A percentile compares a stretch with the other conserved stretches of the same genome.
These are phyloP conservation scores for Chelon labrosus DNA, from an alignment of 2,797 vertebrate genomes.

Conservation along the genomic window DNA sequence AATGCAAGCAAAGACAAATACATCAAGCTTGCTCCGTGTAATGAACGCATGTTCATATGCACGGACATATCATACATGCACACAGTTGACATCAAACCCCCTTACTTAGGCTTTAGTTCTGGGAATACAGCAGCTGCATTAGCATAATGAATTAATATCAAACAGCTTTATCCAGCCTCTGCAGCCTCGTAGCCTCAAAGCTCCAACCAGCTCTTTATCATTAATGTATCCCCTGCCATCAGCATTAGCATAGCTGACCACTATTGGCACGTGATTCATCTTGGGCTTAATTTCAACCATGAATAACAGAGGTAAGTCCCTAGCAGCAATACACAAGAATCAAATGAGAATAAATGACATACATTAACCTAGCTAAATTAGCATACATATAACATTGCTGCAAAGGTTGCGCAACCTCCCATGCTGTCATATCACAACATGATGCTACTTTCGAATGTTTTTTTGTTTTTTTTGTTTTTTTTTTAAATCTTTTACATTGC, in stretches of 20 bases:
- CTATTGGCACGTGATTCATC: slow-evolving; percentile 31
- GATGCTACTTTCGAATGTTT: too few species aligned
- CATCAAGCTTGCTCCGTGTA: neutral
- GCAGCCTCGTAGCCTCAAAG: slow-evolving; percentile 45
- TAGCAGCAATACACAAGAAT: neutral
- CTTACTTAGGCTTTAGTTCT: slow-evolving; percentile 23
- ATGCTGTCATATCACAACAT: too few species aligned
- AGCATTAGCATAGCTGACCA: slow-evolving; percentile 53
- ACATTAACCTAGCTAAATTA: neutral
- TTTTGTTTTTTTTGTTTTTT: too few species aligned
- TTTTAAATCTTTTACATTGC: too few species aligned
- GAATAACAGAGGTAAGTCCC: slow-evolving; percentile 36
- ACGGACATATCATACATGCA: slow-evolving; percentile 13
- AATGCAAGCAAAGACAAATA: neutral
- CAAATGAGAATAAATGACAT: neutral
- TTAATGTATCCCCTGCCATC: slow-evolving; percentile 54
- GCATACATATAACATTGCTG: too few species aligned
- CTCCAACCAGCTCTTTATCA: slow-evolving; percentile 50
- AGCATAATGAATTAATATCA: slow-evolving; percentile 69
- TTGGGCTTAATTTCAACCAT: slow-evolving; percentile 32
- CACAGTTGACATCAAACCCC: slow-evolving; percentile 27
- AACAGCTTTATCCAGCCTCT: slow-evolving; percentile 48
- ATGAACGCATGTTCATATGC: slow-evolving; percentile 1
- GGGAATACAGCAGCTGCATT: slow-evolving; percentile 54
- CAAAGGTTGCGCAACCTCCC: too few species aligned